These are phyloP conservation scores for Penaeus indicus DNA, from an alignment of 1,140 invertebrate genomes.

Conservation along the genomic window DNA sequence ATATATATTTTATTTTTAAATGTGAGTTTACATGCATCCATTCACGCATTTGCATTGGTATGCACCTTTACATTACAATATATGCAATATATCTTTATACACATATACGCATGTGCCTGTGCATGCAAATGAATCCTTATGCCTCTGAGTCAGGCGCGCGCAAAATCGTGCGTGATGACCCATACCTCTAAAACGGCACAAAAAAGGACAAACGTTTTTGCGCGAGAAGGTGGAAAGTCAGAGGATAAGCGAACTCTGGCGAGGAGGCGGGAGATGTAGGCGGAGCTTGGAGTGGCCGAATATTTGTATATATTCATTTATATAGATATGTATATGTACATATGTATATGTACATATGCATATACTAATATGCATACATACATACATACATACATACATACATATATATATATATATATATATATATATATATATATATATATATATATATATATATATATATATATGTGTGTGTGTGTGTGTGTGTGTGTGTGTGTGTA, in stretches of 20 bases:
- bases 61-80: too few species aligned
- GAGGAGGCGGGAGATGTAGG: too few species aligned
- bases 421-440: constrained; percentile 28
- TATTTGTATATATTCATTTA: constrained; percentile 3
- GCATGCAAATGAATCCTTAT: too few species aligned
- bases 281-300: background rate
- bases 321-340: constrained; percentile 17
- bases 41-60: too few species aligned
- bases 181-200: too few species aligned
- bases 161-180: too few species aligned
- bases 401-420: constrained; percentile 7
- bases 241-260: too few species aligned
- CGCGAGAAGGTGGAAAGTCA: too few species aligned
- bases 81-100: background rate
- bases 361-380: background rate
- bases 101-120: background rate
- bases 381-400: background rate
- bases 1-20: too few species aligned
- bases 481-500: background rate
- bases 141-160: too few species aligned
- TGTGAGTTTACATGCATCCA: too few species aligned
- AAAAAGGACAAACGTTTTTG: too few species aligned
- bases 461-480: background rate
- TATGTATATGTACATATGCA: constrained; percentile 12
- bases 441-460: constrained; percentile 25